phyloP scores from a whole-genome alignment of 2,113 vertebrate genomes.

The Larimichthys crocea region DNA sequence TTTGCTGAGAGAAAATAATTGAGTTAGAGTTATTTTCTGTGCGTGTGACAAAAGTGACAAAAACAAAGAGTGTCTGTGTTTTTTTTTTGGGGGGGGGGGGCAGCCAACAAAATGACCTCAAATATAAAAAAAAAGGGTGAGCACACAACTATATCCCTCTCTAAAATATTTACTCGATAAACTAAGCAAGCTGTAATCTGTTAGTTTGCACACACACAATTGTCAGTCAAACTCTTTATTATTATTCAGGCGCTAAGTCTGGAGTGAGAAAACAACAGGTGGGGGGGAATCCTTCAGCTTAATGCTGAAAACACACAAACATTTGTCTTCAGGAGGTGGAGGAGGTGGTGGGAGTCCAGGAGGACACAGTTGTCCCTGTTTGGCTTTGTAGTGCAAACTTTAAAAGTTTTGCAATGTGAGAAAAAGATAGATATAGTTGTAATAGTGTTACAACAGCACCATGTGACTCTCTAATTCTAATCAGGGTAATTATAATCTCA shows the following conservation, averaged over 20 bases:
- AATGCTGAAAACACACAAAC: slow-evolving; percentile 67
- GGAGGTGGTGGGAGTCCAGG: neutral
- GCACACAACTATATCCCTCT: neutral
- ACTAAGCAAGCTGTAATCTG: neutral
- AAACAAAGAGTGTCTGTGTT: slow-evolving; percentile 25
- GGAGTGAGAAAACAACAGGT: slow-evolving; percentile 76
- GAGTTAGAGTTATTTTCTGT: slow-evolving; percentile 37
- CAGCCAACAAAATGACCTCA: neutral
- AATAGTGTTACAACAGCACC: slow-evolving; percentile 20
- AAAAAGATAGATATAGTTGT: neutral
- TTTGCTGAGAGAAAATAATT: slow-evolving; percentile 61
- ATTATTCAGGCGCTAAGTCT: slow-evolving; percentile 41
- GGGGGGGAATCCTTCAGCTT: slow-evolving; percentile 65
- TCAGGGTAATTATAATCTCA: slow-evolving; percentile 42
- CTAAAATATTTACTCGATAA: neutral
- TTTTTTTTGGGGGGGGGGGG: neutral
- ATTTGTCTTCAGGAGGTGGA: slow-evolving; percentile 58
- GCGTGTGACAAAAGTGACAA: slow-evolving; percentile 21
- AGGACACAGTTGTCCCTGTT: slow-evolving; percentile 44
- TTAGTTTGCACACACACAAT: slow-evolving; percentile 41
- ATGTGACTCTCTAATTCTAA: slow-evolving; percentile 21
- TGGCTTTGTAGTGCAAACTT: slow-evolving; percentile 56
- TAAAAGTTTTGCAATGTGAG: slow-evolving; percentile 1
- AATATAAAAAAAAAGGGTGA: neutral
- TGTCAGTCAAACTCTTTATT: slow-evolving; percentile 34